Percentiles rank a stretch among this genome's conserved stretches.
Conservation (phyloP, 1,140 invertebrate species). For the Oryctes rhinoceros region DNA sequence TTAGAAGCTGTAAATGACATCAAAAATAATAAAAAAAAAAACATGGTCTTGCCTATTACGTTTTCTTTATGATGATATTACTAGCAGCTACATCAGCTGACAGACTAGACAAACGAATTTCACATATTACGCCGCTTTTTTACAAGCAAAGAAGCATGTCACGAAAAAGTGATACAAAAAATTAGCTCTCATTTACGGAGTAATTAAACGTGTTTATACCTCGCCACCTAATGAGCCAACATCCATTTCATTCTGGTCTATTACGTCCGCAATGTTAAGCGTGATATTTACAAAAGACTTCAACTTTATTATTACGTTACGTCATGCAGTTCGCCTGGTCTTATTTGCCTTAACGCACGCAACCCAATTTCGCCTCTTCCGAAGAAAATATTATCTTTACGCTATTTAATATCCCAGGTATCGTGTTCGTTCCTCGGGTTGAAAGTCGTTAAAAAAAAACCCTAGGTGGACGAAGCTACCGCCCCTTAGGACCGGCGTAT, state of each 20-base stretch:
- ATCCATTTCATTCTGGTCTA: neutral
- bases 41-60: too few relatives aligned
- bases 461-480: too few relatives aligned
- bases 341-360: neutral
- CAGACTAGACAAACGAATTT: too few relatives aligned
- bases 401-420: conserved; percentile 1
- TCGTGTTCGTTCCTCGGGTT: neutral
- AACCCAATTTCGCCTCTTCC: neutral
- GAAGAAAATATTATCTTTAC: neutral
- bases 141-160: too few relatives aligned
- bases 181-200: neutral
- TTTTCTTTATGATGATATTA: too few relatives aligned
- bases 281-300: conserved; percentile 14
- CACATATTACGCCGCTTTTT: too few relatives aligned
- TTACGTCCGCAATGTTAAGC: neutral
- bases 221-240: neutral
- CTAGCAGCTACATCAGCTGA: too few relatives aligned
- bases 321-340: neutral
- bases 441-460: neutral
- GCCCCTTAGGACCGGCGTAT: too few relatives aligned
- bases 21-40: too few relatives aligned
- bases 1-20: too few relatives aligned
- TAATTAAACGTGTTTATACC: conserved; percentile 6
- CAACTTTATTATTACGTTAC: conserved; percentile 2
- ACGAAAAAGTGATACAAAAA: neutral